Conservation (phyloP, 1,140 invertebrate species). For the Hyposmocoma kahamanoa region DNA sequence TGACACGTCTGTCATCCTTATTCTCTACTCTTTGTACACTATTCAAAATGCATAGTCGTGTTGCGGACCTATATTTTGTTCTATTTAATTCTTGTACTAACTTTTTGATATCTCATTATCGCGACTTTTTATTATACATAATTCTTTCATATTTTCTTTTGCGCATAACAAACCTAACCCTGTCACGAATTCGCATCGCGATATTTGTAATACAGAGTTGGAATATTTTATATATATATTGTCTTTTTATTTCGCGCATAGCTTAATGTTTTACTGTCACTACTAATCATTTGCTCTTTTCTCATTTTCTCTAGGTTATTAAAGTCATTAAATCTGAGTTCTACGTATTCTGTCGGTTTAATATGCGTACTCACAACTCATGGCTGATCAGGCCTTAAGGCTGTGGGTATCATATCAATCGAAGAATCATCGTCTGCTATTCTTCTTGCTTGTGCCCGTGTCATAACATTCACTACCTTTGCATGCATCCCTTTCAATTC, state of each 20-base stretch:
- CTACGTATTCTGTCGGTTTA: background rate
- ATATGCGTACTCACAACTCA: background rate
- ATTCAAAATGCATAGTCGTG: constrained; percentile 6
- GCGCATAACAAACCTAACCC: constrained; percentile 11
- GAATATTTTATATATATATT: constrained; percentile 13
- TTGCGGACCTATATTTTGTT: constrained; percentile 6
- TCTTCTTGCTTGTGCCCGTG: background rate
- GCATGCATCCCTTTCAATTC: constrained; percentile 13
- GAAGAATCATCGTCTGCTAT: background rate
- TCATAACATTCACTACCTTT: background rate
- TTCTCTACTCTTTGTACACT: constrained; percentile 7
- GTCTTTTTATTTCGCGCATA: background rate
- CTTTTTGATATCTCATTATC: constrained; percentile 8
- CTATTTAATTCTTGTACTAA: constrained; percentile 7
- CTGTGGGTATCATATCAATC: background rate
- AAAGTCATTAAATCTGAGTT: background rate
- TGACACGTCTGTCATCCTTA: constrained; percentile 14
- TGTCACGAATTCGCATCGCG: constrained; percentile 16
- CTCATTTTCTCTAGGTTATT: background rate
- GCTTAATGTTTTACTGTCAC: background rate
- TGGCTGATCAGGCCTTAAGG: background rate
- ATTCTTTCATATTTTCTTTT: constrained; percentile 2
- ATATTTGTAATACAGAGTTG: constrained; percentile 8
- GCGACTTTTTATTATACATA: constrained; percentile 3
- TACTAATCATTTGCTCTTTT: background rate